Conservation (phyloP, 2,888 invertebrate species). For the Troglohyphantes excavatus region DNA sequence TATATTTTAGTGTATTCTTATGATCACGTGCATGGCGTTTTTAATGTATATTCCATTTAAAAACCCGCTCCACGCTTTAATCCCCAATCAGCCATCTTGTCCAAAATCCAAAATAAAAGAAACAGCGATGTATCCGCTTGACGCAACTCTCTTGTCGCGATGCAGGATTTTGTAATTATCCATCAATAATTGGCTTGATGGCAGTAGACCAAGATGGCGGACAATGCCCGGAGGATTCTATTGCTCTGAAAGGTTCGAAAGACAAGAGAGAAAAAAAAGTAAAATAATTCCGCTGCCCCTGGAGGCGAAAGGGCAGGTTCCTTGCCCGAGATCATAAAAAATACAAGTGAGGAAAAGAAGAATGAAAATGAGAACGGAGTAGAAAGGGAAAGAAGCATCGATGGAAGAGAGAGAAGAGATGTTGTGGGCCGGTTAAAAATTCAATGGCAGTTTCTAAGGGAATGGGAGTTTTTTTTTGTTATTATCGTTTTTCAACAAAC, state of each 20-base stretch:
- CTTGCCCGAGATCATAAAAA: slow-evolving; percentile 52
- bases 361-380: slow-evolving; percentile 59
- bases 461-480: not conserved
- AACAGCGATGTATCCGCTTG: not conserved
- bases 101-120: too few relatives aligned
- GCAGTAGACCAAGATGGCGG: slow-evolving; percentile 62
- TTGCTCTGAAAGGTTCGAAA: not conserved
- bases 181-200: slow-evolving; percentile 66
- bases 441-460: not conserved
- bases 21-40: too few relatives aligned
- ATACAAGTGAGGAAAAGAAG: slow-evolving; percentile 53
- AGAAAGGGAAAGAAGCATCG: slow-evolving; percentile 18
- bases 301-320: slow-evolving; percentile 57
- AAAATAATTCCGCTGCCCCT: slow-evolving; percentile 56
- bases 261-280: slow-evolving; percentile 20
- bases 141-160: slow-evolving; percentile 25
- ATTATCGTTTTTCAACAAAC: not conserved
- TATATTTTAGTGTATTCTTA: too few relatives aligned
- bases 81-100: too few relatives aligned
- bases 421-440: slow-evolving; percentile 33
- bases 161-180: slow-evolving; percentile 68
- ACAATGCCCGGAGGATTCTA: not conserved
- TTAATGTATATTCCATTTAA: too few relatives aligned
- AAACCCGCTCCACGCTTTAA: too few relatives aligned
- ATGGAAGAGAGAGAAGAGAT: not conserved